Evolutionary conservation across 2,113 vertebrate species (phyloP), one percentile per base, ranked within the genome.

Genomic region (Mastomys coucha): DNA sequence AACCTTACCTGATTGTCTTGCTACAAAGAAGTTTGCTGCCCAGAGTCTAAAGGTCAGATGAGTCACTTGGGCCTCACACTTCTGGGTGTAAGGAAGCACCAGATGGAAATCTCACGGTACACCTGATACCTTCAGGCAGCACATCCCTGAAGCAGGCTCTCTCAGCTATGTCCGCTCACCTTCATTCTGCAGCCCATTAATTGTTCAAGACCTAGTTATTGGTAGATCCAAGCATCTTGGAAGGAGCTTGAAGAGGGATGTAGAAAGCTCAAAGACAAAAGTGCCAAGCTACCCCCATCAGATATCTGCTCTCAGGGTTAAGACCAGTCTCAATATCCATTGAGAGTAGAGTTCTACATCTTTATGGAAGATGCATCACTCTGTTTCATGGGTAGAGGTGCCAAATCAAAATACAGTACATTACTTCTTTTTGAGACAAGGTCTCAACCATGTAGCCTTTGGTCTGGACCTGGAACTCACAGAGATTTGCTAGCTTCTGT

Each of bases 1-100:
- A 96, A 96, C 88, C 89, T 97, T 96, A 98, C 95, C 96, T 97
- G 92, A 97, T 97, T 95, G 94, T 97, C 97, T 96, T 93, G 89
- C 96, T 91, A 96, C 93, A 93, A 76, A 96, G 90, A 94, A 95
- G 92, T 94, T 97, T 96, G 96, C 91, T 88, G 92, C 63, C 91
- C 72, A 33, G 91, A 95, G 92, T 96, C 39, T 94, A 88, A 96
- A 95, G 96, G 95, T 97, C 98, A 96, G 96, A 42, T 1, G 91
- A 97, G 91, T 89, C 92, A 63, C 93, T 94, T 97, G 89, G 92
- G 91, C 86, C 73, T 87, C 91, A 92, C 97, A 97, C 97, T 93
- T 94, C 56, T 94, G 82, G 85, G 93, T 93, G 95, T 97, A 97
- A 97, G 82, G 94, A 95, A 95, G 98, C 96, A 94, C 94, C 93